These are phyloP conservation scores for Gadus chalcogrammus DNA, from an alignment of 2,113 vertebrate genomes.

Conservation along the genomic window DNA sequence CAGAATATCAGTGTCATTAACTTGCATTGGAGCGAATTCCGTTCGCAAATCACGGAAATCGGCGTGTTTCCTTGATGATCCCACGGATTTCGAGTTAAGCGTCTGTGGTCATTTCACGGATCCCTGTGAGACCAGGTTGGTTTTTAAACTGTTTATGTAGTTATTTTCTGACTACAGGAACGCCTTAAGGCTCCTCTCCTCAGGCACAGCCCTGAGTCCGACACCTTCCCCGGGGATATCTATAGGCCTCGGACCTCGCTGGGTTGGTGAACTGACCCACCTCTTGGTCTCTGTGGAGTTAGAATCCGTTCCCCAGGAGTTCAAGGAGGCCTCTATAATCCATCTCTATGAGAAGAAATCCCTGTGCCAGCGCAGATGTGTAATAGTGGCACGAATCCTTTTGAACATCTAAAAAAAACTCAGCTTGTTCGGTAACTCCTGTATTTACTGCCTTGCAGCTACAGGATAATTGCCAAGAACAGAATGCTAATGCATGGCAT, in stretches of 20 bases:
- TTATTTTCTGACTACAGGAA: background rate
- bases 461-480: conserved; percentile 15
- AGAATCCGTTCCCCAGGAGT: background rate
- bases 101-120: too few species aligned
- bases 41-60: too few species aligned
- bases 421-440: conserved; percentile 5
- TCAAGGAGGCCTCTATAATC: conserved; percentile 7
- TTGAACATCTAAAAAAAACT: background rate
- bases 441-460: conserved; percentile 8
- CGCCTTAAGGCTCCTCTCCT: conserved; percentile 11
- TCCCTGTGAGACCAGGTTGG: too few species aligned
- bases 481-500: background rate
- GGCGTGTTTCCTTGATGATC: too few species aligned
- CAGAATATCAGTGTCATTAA: too few species aligned
- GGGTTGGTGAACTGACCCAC: background rate
- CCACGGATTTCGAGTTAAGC: too few species aligned
- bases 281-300: conserved; percentile 6
- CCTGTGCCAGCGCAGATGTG: conserved; percentile 9
- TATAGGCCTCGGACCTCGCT: conserved; percentile 1
- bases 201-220: background rate
- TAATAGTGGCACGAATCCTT: conserved; percentile 12
- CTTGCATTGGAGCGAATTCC: too few species aligned
- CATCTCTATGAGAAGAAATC: conserved; percentile 18
- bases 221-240: background rate
- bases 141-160: too few species aligned